Conservation (phyloP, 2,888 invertebrate genomes). For the Nomada ferruginata region DNA sequence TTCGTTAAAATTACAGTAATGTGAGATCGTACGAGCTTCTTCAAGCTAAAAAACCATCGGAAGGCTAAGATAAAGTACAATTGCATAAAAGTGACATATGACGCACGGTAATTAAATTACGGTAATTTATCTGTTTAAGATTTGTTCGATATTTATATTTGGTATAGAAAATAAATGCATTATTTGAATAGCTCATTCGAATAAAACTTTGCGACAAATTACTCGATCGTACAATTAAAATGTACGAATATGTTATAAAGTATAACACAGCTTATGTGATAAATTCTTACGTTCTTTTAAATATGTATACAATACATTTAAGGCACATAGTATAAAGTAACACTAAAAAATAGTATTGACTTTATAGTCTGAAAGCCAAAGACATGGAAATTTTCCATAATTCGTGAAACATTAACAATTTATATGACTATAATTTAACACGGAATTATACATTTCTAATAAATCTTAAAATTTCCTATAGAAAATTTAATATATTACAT, state of each 20-base stretch:
- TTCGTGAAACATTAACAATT: constrained; percentile 27
- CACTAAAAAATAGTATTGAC: constrained; percentile 22
- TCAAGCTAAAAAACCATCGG: constrained; percentile 1
- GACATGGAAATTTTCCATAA: constrained; percentile 36
- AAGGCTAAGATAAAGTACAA: constrained; percentile 1
- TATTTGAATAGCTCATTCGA: constrained; percentile 14
- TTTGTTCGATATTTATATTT: constrained; percentile 6
- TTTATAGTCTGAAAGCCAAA: constrained; percentile 29
- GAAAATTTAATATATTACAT: background rate
- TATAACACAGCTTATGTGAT: constrained; percentile 22
- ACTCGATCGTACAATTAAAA: constrained; percentile 4
- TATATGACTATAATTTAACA: constrained; percentile 8
- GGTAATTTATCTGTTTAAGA: background rate
- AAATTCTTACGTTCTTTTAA: constrained; percentile 15
- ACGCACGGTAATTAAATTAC: background rate
- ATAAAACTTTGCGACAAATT: constrained; percentile 12
- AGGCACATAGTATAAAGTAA: constrained; percentile 51
- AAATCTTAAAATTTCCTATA: constrained; percentile 15
- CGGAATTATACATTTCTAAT: constrained; percentile 2
- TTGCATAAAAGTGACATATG: background rate
- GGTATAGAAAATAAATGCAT: constrained; percentile 45
- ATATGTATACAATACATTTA: constrained; percentile 33
- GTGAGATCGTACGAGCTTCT: constrained; percentile 5
- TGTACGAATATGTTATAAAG: constrained; percentile 27
- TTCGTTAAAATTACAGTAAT: background rate